A percentile compares a stretch with the other conserved stretches of the same genome.
phyloP scores from a whole-genome alignment of 2,888 invertebrate species.

The Slavum lentiscoides region DNA sequence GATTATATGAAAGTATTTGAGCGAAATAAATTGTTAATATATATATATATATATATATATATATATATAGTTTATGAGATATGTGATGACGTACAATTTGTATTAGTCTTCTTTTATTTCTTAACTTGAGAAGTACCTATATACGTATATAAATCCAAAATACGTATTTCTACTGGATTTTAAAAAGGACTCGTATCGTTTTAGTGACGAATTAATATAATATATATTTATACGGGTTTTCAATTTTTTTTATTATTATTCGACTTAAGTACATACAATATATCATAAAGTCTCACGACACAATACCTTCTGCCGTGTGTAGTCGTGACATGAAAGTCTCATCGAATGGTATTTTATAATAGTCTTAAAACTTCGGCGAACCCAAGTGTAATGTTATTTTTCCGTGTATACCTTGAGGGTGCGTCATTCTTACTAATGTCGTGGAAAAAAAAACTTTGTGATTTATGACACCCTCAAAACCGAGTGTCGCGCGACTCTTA shows the following conservation, averaged over 20 bases:
- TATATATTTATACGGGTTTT: not conserved
- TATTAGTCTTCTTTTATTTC: too few relatives aligned
- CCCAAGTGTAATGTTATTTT: constrained; percentile 47
- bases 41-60: too few relatives aligned
- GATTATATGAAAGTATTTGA: too few relatives aligned
- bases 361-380: constrained; percentile 30
- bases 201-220: not conserved
- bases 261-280: not conserved
- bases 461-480: constrained; percentile 43
- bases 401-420: constrained; percentile 33
- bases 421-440: constrained; percentile 45
- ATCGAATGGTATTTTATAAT: constrained; percentile 45
- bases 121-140: too few relatives aligned
- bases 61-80: too few relatives aligned
- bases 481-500: constrained; percentile 49
- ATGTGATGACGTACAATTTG: too few relatives aligned
- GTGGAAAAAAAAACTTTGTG: constrained; percentile 46
- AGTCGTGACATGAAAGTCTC: constrained; percentile 44
- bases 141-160: too few relatives aligned
- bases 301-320: not conserved
- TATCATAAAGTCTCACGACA: not conserved
- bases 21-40: too few relatives aligned
- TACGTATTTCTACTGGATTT: too few relatives aligned
- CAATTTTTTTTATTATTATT: not conserved
- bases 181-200: too few relatives aligned